These are phyloP conservation scores for Syncerus caffer DNA, from an alignment of 2,797 vertebrate species.

Conservation along the genomic window DNA sequence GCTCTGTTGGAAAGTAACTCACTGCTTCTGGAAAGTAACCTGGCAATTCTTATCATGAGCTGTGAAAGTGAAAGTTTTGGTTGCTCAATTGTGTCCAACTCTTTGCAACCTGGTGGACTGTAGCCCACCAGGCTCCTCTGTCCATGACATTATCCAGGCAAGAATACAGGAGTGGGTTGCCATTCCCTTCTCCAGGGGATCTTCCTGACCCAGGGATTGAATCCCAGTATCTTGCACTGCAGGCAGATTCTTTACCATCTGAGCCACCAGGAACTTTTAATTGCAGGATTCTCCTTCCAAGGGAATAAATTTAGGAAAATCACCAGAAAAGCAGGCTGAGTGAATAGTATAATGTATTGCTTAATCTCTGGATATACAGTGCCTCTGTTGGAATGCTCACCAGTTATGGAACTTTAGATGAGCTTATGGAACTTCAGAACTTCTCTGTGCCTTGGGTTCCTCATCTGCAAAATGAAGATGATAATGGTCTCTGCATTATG, in stretches of 20 bases:
- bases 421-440: neutral
- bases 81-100: neutral
- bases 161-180: neutral
- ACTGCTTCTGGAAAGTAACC: neutral
- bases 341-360: neutral
- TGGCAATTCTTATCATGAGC: neutral
- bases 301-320: neutral
- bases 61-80: neutral
- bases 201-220: neutral
- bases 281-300: neutral
- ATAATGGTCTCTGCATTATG: neutral
- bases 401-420: neutral
- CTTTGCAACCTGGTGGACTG: neutral
- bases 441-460: neutral
- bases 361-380: neutral
- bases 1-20: neutral
- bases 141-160: neutral
- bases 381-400: neutral
- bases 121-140: neutral
- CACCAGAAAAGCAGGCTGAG: neutral
- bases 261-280: neutral
- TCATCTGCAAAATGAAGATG: neutral
- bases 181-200: neutral
- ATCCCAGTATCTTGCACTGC: neutral
- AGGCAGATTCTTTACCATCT: neutral